Conservation (phyloP, 1,140 invertebrate species). For the Scylla paramamosain region DNA sequence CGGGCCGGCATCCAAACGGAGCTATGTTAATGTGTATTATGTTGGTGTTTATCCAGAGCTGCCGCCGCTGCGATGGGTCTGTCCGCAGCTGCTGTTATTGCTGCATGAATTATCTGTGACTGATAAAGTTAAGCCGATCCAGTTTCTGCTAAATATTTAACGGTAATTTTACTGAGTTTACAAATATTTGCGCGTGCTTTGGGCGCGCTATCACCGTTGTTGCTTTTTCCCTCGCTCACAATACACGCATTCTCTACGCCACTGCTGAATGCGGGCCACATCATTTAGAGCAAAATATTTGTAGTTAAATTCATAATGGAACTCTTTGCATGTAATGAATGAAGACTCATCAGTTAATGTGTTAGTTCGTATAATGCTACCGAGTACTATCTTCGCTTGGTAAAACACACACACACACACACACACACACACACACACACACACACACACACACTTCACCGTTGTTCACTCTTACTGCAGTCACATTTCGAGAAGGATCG, state of each 20-base stretch:
- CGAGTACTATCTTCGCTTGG: too few relatives aligned
- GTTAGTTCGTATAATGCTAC: too few relatives aligned
- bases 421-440: conserved; percentile 15
- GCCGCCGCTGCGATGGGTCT: neutral
- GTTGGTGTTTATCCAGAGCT: neutral
- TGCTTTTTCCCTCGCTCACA: neutral
- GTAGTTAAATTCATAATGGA: too few relatives aligned
- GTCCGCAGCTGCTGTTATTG: neutral
- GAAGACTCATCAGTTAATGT: too few relatives aligned
- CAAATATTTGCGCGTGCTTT: neutral
- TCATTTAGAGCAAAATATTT: too few relatives aligned
- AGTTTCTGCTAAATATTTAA: neutral
- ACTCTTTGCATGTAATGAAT: too few relatives aligned
- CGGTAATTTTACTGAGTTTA: neutral
- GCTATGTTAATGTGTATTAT: neutral
- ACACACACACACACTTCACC: neutral
- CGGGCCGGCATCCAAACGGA: neutral
- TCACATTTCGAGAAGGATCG: too few relatives aligned
- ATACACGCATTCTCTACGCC: too few relatives aligned
- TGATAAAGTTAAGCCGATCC: conserved; percentile 10
- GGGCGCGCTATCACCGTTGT: neutral
- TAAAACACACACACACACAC: conserved; percentile 43
- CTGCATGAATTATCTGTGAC: conserved; percentile 13
- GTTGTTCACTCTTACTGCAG: too few relatives aligned
- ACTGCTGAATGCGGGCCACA: too few relatives aligned